phyloP scores from a whole-genome alignment of 2,888 invertebrate species.

The Spatulosminthurus flaviceps region DNA sequence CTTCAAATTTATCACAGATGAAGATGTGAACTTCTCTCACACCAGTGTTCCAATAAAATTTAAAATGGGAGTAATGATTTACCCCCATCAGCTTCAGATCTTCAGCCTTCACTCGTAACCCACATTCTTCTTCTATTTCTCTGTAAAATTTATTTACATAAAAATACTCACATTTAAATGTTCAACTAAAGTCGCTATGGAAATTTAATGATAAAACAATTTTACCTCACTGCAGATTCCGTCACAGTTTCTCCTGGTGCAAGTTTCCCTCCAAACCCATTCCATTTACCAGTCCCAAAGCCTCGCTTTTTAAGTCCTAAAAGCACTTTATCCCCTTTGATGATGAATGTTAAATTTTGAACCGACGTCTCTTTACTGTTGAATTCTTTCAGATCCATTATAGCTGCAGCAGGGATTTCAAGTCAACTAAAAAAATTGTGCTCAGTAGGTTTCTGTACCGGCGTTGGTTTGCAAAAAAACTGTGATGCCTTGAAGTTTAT shows the following conservation, averaged over 20 bases:
- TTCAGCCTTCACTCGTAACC: slow-evolving; percentile 67
- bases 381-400: no score
- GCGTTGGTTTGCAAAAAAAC: no score
- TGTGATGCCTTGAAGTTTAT: no score
- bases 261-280: slow-evolving; percentile 72
- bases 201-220: no score
- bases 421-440: no score
- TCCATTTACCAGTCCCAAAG: slow-evolving; percentile 78
- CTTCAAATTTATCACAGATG: slow-evolving; percentile 69
- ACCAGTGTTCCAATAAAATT: slow-evolving; percentile 72
- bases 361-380: no score
- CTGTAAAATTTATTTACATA: slow-evolving; percentile 64
- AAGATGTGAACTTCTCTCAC: slow-evolving; percentile 77
- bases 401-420: no score
- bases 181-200: no score
- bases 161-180: no score
- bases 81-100: slow-evolving; percentile 72
- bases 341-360: slow-evolving; percentile 6
- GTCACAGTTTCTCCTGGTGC: slow-evolving; percentile 69
- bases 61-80: slow-evolving; percentile 74
- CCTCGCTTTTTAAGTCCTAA: slow-evolving; percentile 73
- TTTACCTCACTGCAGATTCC: no score
- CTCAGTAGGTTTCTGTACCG: no score
- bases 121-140: slow-evolving; percentile 77
- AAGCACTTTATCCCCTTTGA: slow-evolving; percentile 25